A percentile compares a stretch with the other conserved stretches of the same genome.
These are phyloP conservation scores for Lycocerus yunnanus DNA, from an alignment of 2,888 invertebrate genomes.

Conservation along the genomic window DNA sequence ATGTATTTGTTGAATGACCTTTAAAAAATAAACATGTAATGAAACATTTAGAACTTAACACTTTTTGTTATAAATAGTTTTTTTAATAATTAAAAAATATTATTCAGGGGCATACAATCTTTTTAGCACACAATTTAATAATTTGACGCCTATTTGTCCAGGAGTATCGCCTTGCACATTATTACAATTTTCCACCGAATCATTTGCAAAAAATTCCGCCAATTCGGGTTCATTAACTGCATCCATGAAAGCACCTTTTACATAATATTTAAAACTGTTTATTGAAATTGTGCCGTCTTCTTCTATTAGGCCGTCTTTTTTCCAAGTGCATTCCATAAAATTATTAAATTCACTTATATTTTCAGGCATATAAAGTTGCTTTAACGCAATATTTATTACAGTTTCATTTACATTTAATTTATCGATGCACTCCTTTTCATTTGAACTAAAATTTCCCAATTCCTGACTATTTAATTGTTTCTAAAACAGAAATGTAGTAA, in stretches of 20 bases:
- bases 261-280: not conserved
- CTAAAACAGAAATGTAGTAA: not conserved
- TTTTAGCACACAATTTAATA: conserved; percentile 15
- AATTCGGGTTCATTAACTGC: conserved; percentile 8
- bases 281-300: conserved; percentile 3
- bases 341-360: conserved; percentile 8
- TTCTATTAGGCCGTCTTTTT: conserved; percentile 13
- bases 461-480: not conserved
- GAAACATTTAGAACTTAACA: too few species aligned
- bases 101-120: conserved; percentile 4
- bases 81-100: too few species aligned
- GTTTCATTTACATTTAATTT: not conserved
- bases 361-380: conserved; percentile 16
- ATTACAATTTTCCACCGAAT: conserved; percentile 10
- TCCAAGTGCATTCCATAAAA: conserved; percentile 25
- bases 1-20: not conserved
- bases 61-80: too few species aligned
- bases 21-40: too few species aligned
- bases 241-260: conserved; percentile 8
- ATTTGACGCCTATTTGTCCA: conserved; percentile 10
- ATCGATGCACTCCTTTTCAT: conserved; percentile 10
- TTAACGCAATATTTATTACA: conserved; percentile 7
- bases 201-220: conserved; percentile 10
- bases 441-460: conserved; percentile 12
- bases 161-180: conserved; percentile 4